Base-by-base conservation (phyloP, 2,797 vertebrate genomes). In the Cygnus olor region DNA sequence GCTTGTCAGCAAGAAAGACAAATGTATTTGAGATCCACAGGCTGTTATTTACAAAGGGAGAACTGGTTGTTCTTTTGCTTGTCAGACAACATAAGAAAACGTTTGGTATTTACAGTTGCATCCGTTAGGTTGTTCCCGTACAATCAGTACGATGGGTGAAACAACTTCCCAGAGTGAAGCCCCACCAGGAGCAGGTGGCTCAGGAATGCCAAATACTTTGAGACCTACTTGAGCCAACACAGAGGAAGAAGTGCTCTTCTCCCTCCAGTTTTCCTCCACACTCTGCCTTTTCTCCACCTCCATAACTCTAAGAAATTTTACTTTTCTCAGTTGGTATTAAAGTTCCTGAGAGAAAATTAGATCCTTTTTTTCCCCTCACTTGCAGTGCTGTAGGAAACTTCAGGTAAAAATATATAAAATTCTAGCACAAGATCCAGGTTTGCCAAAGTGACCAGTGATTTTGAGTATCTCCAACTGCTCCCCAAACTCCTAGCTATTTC, bases 21-120 rank as follows among this genome's bases (percentile, higher is more conserved):
- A 64, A 65, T 22, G 20, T 34, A 42, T 70, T 85, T 83, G 54
- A 91, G 51, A 80, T 80, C 32, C 42, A 34, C 30, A 30, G 36
- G 36, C 64, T 60, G 40, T 45, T 88, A 40, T 95, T 94, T 88
- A 85, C 85, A 47, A 38, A 72, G 38, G 65, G 32, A 89, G 92
- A 93, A 81, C 77, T 44, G 7, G 16, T 76, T 91, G 85, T 81
- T 95, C 88, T 78, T 88, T 53, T 34, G 38, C 77, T 95, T 73
- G 73, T 79, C 80, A 81, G 77, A 81, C 73, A 79, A 25, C 54
- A 82, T 34, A 24, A 16, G 80, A 74, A 89, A 91, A 9, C 1
- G 6, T 90, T 93, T 66, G 51, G 44, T 24, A 7, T 79, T 91
- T 21, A 65, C 12, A 38, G 70, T 9, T 47, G 47, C 22, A 81